Evolutionary conservation across 2,797 vertebrate genomes (phyloP).

Genomic region (Pelochelys cantorii): DNA sequence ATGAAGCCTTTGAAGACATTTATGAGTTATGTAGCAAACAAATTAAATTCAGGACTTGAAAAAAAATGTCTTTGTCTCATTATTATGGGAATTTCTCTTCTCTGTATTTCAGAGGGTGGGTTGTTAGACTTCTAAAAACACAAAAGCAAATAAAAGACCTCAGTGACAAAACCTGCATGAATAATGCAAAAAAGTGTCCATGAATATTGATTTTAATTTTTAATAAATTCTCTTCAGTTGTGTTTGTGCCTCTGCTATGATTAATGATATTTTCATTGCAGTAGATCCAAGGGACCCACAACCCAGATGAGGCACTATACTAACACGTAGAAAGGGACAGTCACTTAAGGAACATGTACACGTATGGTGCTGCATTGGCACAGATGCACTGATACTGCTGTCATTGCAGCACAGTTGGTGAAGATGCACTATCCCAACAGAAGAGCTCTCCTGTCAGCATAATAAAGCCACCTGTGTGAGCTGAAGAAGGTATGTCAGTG

Average conservation of each 20-base stretch:
- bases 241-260: constrained; percentile 20
- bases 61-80: background rate
- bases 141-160: background rate
- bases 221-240: background rate
- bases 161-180: background rate
- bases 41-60: constrained; percentile 35
- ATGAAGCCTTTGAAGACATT: constrained; percentile 50
- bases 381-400: no score
- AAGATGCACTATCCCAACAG: no score
- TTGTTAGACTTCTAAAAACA: background rate
- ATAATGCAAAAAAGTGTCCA: background rate
- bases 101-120: background rate
- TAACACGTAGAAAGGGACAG: background rate
- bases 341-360: no score
- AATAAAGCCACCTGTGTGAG: no score
- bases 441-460: no score
- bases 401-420: no score
- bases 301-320: background rate
- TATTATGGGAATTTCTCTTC: background rate
- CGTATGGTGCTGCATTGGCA: no score
- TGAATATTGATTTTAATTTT: constrained; percentile 17
- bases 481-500: no score
- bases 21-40: constrained; percentile 37
- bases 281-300: background rate
- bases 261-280: constrained; percentile 44